Base-by-base conservation (phyloP, 2,797 vertebrate genomes). In the Rhinophrynus dorsalis region DNA sequence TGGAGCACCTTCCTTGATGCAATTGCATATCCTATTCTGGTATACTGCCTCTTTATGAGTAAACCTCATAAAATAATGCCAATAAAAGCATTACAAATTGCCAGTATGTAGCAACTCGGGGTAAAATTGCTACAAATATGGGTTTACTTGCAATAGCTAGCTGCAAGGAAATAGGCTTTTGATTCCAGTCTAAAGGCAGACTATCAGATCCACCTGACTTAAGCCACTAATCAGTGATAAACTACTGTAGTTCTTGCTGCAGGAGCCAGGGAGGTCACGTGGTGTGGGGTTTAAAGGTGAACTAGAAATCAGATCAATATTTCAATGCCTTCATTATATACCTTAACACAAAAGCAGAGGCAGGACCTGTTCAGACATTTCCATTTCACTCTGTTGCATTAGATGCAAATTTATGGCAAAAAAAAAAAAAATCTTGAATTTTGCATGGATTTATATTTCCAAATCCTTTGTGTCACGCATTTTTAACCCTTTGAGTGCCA, bases 241-340 rank as follows among this genome's bases (percentile, higher is more conserved):
- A 69, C 70, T 74, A 61, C 58, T 45, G n/a, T n/a, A 47, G 27
- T 27, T 62, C 64, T 67, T 70, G 71, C 60, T 77, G 29, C 37
- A n/a, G 30, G 24, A 20, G 3, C 35, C 24, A 32, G 26, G 24
- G 44, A n/a, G 64, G 66, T 79, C 74, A 77, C 67, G 65, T 78
- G 78, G 38, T 15, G 2, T 8, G 42, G 65, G 74, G 71, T 75
- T 73, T 75, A 79, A 82, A 84, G 83, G 80, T 85, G 78, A 83
- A 77, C 51, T 20, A 52, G 13, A 54, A 69, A 6, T 7, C 60
- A 13, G 24, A 29, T 71, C 59, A 63, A 64, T 71, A 63, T 63
- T 37, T 10, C 59, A 29, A 48, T 37, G 27, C 35, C 35, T 67
- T 47, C 52, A 57, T 67, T 47, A 32, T 67, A 37, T 35, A 45